phyloP scores from a whole-genome alignment of 2,888 invertebrate species.

The Apodemia duryi region DNA sequence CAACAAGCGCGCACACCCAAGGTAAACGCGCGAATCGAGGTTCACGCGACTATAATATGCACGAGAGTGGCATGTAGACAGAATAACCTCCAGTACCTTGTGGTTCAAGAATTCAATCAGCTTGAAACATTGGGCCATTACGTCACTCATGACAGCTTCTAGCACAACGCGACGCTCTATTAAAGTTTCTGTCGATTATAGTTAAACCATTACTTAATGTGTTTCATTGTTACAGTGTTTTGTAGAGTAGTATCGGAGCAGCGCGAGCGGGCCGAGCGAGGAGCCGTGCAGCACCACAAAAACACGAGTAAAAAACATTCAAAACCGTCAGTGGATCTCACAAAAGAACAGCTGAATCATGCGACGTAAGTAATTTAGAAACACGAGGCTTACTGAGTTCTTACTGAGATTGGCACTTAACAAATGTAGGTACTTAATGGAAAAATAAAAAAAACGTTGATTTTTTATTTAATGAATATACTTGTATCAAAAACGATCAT shows the following conservation, averaged over 20 bases:
- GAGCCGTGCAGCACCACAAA: neutral
- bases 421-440: neutral
- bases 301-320: neutral
- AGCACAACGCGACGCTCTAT: neutral
- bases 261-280: neutral
- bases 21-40: too few species aligned
- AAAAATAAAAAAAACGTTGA: neutral
- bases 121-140: neutral
- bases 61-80: too few species aligned
- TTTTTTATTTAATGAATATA: neutral
- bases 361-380: neutral
- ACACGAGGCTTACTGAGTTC: neutral
- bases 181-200: neutral
- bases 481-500: too few species aligned
- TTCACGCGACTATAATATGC: too few species aligned
- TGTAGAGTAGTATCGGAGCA: neutral
- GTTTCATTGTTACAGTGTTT: neutral
- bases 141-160: neutral
- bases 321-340: neutral
- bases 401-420: neutral
- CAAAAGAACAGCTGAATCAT: constrained; percentile 10
- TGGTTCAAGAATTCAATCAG: too few species aligned
- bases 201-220: constrained; percentile 1
- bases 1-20: too few species aligned
- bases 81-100: too few species aligned